phyloP scores from a whole-genome alignment of 2,888 invertebrate genomes.

The Galeopsomyia nigrocyanea region DNA sequence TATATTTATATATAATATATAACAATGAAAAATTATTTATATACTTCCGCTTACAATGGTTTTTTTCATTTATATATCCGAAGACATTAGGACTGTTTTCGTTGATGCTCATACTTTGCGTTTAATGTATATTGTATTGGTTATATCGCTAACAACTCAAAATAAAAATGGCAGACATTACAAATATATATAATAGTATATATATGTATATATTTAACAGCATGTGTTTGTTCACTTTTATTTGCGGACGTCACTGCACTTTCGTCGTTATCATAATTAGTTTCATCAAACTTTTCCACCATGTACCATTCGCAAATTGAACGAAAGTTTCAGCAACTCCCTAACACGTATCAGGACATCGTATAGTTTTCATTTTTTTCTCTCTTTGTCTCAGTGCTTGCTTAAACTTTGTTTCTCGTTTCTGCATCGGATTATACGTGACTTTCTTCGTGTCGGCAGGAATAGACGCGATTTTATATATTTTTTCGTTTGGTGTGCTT shows the following conservation, averaged over 20 bases:
- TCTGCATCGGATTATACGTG: constrained; percentile 29
- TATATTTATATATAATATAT: constrained; percentile 20
- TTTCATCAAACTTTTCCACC: not conserved
- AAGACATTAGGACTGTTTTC: constrained; percentile 45
- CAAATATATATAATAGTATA: constrained; percentile 31
- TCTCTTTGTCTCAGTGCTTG: constrained; percentile 16
- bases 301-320: constrained; percentile 2
- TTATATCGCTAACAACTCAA: constrained; percentile 29
- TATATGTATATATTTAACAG: constrained; percentile 33
- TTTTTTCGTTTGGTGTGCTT: constrained; percentile 34
- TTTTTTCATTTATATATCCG: constrained; percentile 23
- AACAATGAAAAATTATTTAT: constrained; percentile 40
- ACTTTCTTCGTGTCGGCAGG: constrained; percentile 47
- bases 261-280: constrained; percentile 16
- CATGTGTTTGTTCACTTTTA: constrained; percentile 11
- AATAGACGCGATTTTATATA: constrained; percentile 34
- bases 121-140: constrained; percentile 3
- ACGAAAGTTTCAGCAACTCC: constrained; percentile 33
- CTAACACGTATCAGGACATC: constrained; percentile 10
- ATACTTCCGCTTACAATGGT: constrained; percentile 24
- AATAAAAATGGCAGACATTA: constrained; percentile 32
- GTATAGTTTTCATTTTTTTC: not conserved
- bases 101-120: constrained; percentile 27
- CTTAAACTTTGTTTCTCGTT: constrained; percentile 11
- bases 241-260: constrained; percentile 36